Evolutionary conservation across 2,113 vertebrate genomes (phyloP), one percentile per base, ranked within the genome.

Genomic region (Symphodus melops): DNA sequence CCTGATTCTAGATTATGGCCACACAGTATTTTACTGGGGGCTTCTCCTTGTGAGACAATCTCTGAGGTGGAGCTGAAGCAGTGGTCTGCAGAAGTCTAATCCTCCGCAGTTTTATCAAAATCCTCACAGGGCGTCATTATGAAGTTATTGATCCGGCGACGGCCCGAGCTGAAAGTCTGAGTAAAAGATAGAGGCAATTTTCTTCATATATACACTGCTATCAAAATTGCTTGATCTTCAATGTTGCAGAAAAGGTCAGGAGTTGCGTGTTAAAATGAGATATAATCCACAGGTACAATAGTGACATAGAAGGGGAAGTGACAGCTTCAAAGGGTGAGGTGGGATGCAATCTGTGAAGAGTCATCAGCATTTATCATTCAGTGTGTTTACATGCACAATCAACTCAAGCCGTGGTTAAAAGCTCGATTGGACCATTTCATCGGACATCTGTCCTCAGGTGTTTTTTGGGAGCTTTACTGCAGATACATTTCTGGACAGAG

Each of bases 111-210:
- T 81, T 82, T 51, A 60, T 79, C 65, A 68, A 75, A 82, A 86
- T 73, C 77, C 83, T 85, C 88, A 62, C 72, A 77, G 83, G 85
- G 81, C 56, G 28, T 88, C 81, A 74, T 87, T 87, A 86, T 81
- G 79, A 81, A 69, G 62, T 63, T 86, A 90, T 86, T 70, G 88
- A 91, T 90, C 86, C 57, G 81, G 67, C 7, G 19, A 67, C 57
- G 10, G 42, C 28, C 79, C 55, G 14, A 12, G 68, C 72, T 82
- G 82, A 88, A 85, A 73, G 76, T 77, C 86, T 82, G 77, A 17
- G 63, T 28, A 33, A 57, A 57, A 79, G 76, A 54, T 53, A 46
- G 42, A 56, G 23, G 73, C 72, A 10, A 56, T 81, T 82, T 86
- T 79, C 62, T 63, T 67, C 56, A 52, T 48, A 48, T 72, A 42